Base-by-base conservation (phyloP, 2,888 invertebrate genomes). In the Morinoia aosen region DNA sequence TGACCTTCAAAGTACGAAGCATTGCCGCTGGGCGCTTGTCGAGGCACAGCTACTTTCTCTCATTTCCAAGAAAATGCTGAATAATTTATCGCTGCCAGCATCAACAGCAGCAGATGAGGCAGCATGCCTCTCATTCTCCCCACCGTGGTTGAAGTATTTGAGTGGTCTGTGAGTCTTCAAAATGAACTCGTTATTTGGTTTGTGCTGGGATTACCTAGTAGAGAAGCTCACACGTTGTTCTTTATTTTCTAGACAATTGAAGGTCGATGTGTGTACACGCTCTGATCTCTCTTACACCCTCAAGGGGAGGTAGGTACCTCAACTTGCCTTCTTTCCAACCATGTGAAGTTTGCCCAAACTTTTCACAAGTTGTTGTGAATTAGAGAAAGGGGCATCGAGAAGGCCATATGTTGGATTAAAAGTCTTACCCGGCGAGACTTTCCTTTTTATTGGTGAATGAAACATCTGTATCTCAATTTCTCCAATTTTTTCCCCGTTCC, bases 1-100 rank as follows among this genome's bases (percentile, higher is more conserved):
- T 76, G 76, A 76, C 76, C 76, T 76, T 76, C 76, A 76, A 76
- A 76, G 76, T 76, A 33, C 76, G 76, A 76, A 76, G 76, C 76
- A 76, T 33, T 76, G 76, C 76, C 33, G 19, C 76, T 76, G 33
- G 33, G 76, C 25, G 8, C 76, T 33, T 33, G 76, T 16, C 10
- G 76, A 76, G 76, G 76, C 25, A 33, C 19, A 33, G 76, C 76
- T 0, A 76, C 76, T 76, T 76, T 76, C 76, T 76, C 76, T 10
- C 33, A 76, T 76, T 76, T 76, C 33, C 25, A 76, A 33, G 76
- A 76, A 76, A 76, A 76, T 76, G 33, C 25, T 33, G 76, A 76
- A 76, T 33, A 76, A 76, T 33, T 76, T 33, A 76, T 25, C 76
- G 76, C 76, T 33, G 25, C 76, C 8, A 76, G 33, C 76, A 76